Evolutionary conservation across 2,113 vertebrate genomes (phyloP), one percentile per base, ranked within the genome.

Genomic region (Romanogobio albipinnatus): DNA sequence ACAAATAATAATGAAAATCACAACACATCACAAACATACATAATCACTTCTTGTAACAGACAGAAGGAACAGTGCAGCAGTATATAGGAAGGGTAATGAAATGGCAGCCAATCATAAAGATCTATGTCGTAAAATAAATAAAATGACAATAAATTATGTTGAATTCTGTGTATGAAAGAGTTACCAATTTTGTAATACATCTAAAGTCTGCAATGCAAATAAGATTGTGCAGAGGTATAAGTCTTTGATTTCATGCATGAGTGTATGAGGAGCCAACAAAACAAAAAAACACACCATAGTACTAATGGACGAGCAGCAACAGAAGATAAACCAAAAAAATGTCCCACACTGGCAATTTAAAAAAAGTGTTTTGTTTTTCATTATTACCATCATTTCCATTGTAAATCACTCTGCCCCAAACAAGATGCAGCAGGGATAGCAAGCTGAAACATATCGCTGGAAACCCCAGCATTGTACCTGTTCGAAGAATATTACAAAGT

Each of bases 341-440:
- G 3, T 43, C 14, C 15, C 43, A 62, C 58, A 62, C 24, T 36
- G 24, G 7, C n/a, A 22, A 15, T 33, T 33, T 2, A 70, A 58
- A 36, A 36, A 51, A 10, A 39, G 15, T 19, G 4, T 71, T 56
- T 43, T 22, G 24, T 1, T 24, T 61, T 17, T 36, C 8, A 26
- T 74, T 6, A 53, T 87, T 90, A 93, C 92, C 92, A 90, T 89
- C 47, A 49, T 78, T 22, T 6, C 62, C 85, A 75, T 88, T 91
- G 84, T 62, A 33, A 36, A 73, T 58, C n/a, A 87, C 86, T 5
- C 84, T 86, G 22, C 90, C 88, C 81, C 82, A 79, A 19, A 70
- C 84, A 58, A 92, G 33, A 66, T 86, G 91, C 22, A 93, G 83
- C 29, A 93, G 81, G 17, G 59, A 33, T 81, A 93, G 61, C 45